Conservation (phyloP, 2,888 invertebrate genomes). For the Lacanobia oleracea region DNA sequence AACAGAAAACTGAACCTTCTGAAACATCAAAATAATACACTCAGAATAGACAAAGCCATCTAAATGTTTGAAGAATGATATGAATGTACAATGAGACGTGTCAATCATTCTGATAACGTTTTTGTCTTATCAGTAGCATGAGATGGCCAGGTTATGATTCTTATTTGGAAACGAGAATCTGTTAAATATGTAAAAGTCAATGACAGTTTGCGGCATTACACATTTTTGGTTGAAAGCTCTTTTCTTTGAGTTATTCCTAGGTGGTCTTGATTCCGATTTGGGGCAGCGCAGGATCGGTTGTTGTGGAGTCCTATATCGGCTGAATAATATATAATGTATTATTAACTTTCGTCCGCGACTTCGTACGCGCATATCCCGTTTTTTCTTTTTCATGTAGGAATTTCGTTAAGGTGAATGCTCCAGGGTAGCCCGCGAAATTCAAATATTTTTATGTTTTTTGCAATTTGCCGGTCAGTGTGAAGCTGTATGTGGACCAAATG, state of each 20-base stretch:
- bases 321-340: no score
- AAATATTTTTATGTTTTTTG: no score
- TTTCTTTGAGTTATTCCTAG: no score
- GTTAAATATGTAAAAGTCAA: conserved; percentile 1
- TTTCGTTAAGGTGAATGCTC: no score
- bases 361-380: no score
- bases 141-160: conserved; percentile 23
- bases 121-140: conserved; percentile 46
- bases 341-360: no score
- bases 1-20: not conserved
- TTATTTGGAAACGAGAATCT: conserved; percentile 20
- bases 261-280: no score
- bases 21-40: conserved; percentile 8
- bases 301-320: not conserved
- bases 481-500: no score
- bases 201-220: not conserved
- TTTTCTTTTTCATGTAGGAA: no score
- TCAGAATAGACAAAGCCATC: conserved; percentile 22
- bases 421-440: no score
- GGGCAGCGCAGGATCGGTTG: not conserved
- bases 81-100: conserved; percentile 40
- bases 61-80: conserved; percentile 46
- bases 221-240: not conserved
- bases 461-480: no score
- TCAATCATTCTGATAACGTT: conserved; percentile 52